Evolutionary conservation across 2,888 invertebrate genomes (phyloP).

Genomic region (Diaprepes abbreviatus): DNA sequence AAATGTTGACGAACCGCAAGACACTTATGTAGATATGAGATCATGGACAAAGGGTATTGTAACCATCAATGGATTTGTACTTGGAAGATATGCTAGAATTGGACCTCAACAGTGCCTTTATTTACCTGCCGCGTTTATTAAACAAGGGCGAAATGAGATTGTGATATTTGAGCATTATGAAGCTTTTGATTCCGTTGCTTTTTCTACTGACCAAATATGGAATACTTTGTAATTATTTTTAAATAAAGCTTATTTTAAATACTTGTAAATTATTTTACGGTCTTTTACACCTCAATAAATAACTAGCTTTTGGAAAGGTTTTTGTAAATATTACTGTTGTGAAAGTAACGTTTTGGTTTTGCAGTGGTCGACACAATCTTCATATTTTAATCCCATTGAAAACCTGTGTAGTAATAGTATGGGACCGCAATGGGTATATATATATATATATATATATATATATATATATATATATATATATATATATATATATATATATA

Average conservation of each 20-base stretch:
- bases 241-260: neutral
- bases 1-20: conserved; percentile 68
- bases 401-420: too few species aligned
- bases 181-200: conserved; percentile 54
- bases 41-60: conserved; percentile 90
- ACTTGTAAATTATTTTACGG: too few species aligned
- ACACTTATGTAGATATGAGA: conserved; percentile 83
- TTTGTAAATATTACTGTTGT: too few species aligned
- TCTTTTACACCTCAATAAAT: too few species aligned
- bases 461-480: too few species aligned
- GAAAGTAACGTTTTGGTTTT: too few species aligned
- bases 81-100: conserved; percentile 83
- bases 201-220: conserved; percentile 58
- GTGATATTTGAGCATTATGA: conserved; percentile 64
- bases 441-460: too few species aligned
- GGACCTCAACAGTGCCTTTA: conserved; percentile 90
- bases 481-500: too few species aligned
- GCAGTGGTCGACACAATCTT: too few species aligned
- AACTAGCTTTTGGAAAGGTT: too few species aligned
- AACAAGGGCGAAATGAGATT: conserved; percentile 66
- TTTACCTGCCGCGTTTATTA: conserved; percentile 82
- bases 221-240: conserved; percentile 31
- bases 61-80: conserved; percentile 86
- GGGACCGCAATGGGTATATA: too few species aligned
- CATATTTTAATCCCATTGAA: too few species aligned